Conservation (phyloP, 2,113 vertebrate genomes). For the Cyanoderma ruficeps region DNA sequence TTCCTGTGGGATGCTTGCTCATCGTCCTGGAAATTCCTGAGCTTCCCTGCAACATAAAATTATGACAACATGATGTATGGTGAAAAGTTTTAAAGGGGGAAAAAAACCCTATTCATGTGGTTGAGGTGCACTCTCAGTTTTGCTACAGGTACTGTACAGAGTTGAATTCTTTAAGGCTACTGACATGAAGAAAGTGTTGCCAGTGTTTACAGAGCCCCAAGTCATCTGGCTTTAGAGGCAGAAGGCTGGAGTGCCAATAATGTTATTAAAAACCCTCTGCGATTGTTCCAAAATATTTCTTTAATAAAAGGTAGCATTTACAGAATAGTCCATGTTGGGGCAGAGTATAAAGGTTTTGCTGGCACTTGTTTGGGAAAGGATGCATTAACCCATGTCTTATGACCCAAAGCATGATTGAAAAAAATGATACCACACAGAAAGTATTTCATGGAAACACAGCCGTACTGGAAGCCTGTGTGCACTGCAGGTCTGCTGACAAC, state of each 20-base stretch:
- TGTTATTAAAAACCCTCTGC: constrained; percentile 32
- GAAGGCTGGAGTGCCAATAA: constrained; percentile 41
- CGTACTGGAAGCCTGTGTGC: rapidly evolving
- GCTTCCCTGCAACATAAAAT: background rate
- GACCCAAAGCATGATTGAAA: background rate
- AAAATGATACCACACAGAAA: constrained; percentile 23
- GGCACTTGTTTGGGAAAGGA: constrained; percentile 28
- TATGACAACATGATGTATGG: background rate
- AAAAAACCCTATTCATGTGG: background rate
- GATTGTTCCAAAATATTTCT: constrained; percentile 42
- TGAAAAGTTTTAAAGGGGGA: constrained; percentile 8
- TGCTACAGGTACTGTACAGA: constrained; percentile 39
- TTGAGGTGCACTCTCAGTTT: background rate
- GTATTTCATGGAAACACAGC: background rate
- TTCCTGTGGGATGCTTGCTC: background rate
- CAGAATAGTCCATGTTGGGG: background rate
- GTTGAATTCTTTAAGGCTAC: constrained; percentile 43
- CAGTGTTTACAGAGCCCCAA: constrained; percentile 50
- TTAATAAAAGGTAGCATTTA: constrained; percentile 48
- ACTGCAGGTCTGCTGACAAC: background rate
- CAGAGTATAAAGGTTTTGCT: constrained; percentile 33
- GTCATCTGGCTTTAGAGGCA: constrained; percentile 41
- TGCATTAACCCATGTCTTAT: background rate
- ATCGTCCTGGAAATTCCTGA: constrained; percentile 39
- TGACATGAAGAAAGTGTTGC: constrained; percentile 36